phyloP scores from a whole-genome alignment of 2,888 invertebrate genomes.

The Tiliacea citrago region DNA sequence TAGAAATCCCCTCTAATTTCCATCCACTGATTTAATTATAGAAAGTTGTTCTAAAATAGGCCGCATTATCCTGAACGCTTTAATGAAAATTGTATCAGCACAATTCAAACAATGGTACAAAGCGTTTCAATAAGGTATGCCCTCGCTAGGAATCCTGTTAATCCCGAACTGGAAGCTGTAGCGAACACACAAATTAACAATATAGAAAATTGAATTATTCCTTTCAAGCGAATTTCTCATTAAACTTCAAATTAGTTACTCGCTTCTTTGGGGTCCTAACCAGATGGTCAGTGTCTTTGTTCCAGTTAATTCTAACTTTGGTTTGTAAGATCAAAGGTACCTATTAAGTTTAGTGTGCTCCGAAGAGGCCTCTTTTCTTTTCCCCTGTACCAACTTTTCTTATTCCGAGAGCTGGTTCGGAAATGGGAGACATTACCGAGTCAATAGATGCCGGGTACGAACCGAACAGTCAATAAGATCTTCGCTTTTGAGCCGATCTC shows the following conservation, averaged over 20 bases:
- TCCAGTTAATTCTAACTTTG: conserved; percentile 86
- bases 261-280: conserved; percentile 77
- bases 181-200: conserved; percentile 70
- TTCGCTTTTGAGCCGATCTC: conserved; percentile 82
- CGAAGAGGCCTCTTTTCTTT: conserved; percentile 85
- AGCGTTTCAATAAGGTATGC: conserved; percentile 67
- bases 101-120: conserved; percentile 61
- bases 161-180: conserved; percentile 60
- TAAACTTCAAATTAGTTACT: conserved; percentile 86
- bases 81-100: conserved; percentile 65
- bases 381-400: conserved; percentile 86
- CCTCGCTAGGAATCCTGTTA: conserved; percentile 75
- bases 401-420: conserved; percentile 87
- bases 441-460: conserved; percentile 85
- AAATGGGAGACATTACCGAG: conserved; percentile 89
- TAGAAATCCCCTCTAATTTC: conserved; percentile 35
- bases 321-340: conserved; percentile 86
- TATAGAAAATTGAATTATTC: conserved; percentile 85
- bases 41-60: conserved; percentile 52
- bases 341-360: conserved; percentile 84
- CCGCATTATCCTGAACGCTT: conserved; percentile 38
- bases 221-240: conserved; percentile 83
- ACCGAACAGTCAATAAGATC: conserved; percentile 85
- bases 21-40: conserved; percentile 42
- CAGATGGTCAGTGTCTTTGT: conserved; percentile 85